A percentile compares a stretch with the other conserved stretches of the same genome.
These are phyloP conservation scores for Metalampra italica DNA, from an alignment of 2,888 invertebrate genomes.

Conservation along the genomic window DNA sequence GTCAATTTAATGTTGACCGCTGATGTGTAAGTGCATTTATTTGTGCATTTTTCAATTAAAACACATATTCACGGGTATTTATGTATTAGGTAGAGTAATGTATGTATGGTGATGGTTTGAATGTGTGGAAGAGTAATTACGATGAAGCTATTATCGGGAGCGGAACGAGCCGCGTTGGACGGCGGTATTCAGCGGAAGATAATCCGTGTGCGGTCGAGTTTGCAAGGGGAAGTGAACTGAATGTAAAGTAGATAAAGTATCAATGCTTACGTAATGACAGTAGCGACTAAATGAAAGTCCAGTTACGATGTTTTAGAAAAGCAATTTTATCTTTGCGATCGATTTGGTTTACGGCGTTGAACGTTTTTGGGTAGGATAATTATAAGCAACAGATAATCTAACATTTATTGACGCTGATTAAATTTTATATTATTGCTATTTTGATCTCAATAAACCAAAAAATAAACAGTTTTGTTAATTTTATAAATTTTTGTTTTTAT, in stretches of 20 bases:
- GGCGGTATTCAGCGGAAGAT: slow-evolving; percentile 1
- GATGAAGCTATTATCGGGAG: slow-evolving; percentile 14
- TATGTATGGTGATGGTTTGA: background rate
- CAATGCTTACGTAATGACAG: background rate
- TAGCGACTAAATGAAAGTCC: no score
- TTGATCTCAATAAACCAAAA: no score
- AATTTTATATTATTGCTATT: no score
- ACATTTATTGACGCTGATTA: no score
- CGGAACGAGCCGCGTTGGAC: background rate
- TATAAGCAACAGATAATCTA: no score
- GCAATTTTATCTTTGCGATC: no score
- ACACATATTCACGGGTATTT: background rate
- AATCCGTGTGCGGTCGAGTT: slow-evolving; percentile 1
- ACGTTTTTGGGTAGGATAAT: no score
- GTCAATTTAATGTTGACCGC: slow-evolving; percentile 17
- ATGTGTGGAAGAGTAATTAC: slow-evolving; percentile 12
- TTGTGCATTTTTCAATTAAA: slow-evolving; percentile 27
- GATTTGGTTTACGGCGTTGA: no score
- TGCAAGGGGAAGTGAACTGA: background rate
- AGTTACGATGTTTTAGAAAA: no score
- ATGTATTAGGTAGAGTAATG: no score
- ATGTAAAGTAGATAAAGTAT: background rate
- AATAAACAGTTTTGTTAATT: no score
- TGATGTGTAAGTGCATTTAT: slow-evolving; percentile 27
- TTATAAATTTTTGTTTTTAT: no score